Conservation (phyloP, 2,113 vertebrate species). For the Cisticola juncidis region DNA sequence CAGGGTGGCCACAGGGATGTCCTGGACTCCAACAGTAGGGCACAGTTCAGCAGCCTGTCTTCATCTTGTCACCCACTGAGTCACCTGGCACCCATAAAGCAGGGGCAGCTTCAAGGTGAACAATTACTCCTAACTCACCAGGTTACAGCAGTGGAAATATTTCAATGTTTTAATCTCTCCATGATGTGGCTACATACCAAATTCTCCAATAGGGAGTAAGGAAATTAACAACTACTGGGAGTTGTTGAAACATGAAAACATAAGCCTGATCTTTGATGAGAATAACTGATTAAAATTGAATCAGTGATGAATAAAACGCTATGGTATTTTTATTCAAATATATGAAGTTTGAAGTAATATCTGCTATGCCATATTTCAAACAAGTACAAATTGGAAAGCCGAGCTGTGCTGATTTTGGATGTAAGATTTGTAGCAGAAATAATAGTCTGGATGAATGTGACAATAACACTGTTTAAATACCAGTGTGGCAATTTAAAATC, state of each 20-base stretch:
- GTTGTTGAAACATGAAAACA: neutral
- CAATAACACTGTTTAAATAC: conserved; percentile 4
- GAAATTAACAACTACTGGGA: neutral
- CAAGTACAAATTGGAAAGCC: neutral
- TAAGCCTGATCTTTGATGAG: neutral
- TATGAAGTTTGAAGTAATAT: neutral
- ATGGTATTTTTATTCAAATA: neutral
- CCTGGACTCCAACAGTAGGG: too few relatives aligned
- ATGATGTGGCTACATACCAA: neutral
- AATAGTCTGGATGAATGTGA: neutral
- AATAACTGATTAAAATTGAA: neutral
- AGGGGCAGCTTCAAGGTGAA: neutral
- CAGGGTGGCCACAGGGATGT: too few relatives aligned
- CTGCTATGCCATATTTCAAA: neutral
- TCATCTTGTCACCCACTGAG: neutral
- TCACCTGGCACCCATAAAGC: rapidly evolving
- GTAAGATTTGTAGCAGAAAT: neutral
- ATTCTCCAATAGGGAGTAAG: neutral
- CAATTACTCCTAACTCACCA: neutral
- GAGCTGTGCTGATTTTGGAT: neutral
- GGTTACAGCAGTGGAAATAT: neutral
- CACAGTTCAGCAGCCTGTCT: neutral
- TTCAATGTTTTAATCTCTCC: neutral
- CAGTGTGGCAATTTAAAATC: neutral
- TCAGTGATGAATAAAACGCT: neutral